Evolutionary conservation across 2,113 vertebrate genomes (phyloP).

Genomic region (Vidua macroura): DNA sequence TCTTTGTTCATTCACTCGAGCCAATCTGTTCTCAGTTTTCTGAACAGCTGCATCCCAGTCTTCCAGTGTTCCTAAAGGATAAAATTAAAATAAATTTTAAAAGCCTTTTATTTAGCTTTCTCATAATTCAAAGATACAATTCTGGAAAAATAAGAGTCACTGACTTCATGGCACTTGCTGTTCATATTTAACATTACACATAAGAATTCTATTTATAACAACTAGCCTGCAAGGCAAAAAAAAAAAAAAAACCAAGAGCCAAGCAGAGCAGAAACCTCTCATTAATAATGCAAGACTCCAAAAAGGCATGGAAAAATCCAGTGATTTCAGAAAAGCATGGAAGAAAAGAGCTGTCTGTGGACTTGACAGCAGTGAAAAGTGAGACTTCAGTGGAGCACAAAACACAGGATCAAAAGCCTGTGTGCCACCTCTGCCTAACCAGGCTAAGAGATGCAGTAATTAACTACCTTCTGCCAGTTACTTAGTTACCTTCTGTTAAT

Average conservation of each 20-base stretch:
- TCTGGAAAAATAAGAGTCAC: background rate
- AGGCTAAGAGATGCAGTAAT: fast-evolving
- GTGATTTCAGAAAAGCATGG: background rate
- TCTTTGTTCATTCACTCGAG: conserved; percentile 89
- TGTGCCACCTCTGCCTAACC: fast-evolving
- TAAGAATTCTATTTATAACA: background rate
- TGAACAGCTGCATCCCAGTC: conserved; percentile 94
- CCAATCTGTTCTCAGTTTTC: conserved; percentile 87
- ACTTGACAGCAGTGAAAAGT: background rate
- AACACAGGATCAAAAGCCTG: background rate
- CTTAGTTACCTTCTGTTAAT: background rate
- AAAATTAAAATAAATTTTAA: background rate
- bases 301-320: background rate
- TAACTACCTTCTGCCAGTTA: background rate
- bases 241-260: background rate
- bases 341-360: background rate
- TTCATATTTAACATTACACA: background rate
- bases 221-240: background rate
- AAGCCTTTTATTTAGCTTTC: background rate
- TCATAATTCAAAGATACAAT: background rate
- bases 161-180: background rate
- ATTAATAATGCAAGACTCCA: background rate
- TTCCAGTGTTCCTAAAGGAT: conserved; percentile 84
- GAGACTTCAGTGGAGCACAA: background rate
- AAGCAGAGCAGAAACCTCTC: background rate